Percentiles rank a stretch among this genome's conserved stretches.
phyloP scores from a whole-genome alignment of 2,888 invertebrate genomes.

The Bugulina stolonifera region DNA sequence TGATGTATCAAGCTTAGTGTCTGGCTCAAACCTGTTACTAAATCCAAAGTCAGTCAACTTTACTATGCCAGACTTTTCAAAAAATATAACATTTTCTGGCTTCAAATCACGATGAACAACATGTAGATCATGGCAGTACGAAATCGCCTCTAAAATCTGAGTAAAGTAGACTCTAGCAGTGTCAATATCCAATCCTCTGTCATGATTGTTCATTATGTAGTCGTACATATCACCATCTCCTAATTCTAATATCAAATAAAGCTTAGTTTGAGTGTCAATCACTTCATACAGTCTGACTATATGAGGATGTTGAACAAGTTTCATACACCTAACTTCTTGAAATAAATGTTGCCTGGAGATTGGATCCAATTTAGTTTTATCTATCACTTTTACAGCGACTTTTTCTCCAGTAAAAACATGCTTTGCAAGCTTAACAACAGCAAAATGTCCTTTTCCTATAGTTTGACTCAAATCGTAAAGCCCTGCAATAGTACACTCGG shows the following conservation, averaged over 20 bases:
- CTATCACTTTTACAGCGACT: slow-evolving; percentile 94
- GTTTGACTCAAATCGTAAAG: slow-evolving; percentile 96
- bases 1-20: slow-evolving; percentile 92
- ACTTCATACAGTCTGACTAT: slow-evolving; percentile 97
- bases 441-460: slow-evolving; percentile 95
- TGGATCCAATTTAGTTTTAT: slow-evolving; percentile 94
- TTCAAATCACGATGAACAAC: slow-evolving; percentile 89
- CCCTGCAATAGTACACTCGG: slow-evolving; percentile 59
- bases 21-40: slow-evolving; percentile 81
- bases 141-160: slow-evolving; percentile 93
- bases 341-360: slow-evolving; percentile 85
- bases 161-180: slow-evolving; percentile 75
- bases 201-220: slow-evolving; percentile 87
- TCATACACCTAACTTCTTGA: slow-evolving; percentile 84
- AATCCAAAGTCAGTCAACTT: slow-evolving; percentile 96
- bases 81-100: slow-evolving; percentile 99
- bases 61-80: slow-evolving; percentile 90
- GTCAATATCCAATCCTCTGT: slow-evolving; percentile 65
- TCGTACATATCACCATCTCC: slow-evolving; percentile 98
- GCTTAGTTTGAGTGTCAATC: slow-evolving; percentile 96
- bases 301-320: slow-evolving; percentile 97
- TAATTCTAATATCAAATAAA: slow-evolving; percentile 80
- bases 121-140: slow-evolving; percentile 88
- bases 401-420: slow-evolving; percentile 99
- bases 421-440: slow-evolving; percentile 91